Percentiles rank a stretch among this genome's conserved stretches.
phyloP scores from a whole-genome alignment of 2,113 vertebrate genomes.

The Pongo abelii region DNA sequence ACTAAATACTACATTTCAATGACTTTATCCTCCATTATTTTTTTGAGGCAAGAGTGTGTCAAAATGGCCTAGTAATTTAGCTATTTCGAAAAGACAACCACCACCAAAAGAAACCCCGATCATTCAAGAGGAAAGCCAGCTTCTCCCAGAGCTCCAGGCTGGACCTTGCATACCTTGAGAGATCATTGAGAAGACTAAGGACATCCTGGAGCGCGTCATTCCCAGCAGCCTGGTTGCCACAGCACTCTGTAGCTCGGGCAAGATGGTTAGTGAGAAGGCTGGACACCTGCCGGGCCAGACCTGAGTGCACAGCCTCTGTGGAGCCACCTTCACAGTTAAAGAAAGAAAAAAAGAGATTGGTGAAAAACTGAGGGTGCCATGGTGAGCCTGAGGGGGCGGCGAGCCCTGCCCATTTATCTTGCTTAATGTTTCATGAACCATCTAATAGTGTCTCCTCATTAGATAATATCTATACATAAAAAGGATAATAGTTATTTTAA shows the following conservation, averaged over 20 bases:
- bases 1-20: not conserved
- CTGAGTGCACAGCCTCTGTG: conserved; percentile 96
- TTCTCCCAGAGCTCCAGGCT: not conserved
- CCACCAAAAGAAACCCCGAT: not conserved
- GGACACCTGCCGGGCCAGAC: conserved; percentile 96
- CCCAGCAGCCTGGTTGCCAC: conserved; percentile 97
- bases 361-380: not conserved
- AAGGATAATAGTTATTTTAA: not conserved
- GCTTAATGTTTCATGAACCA: not conserved
- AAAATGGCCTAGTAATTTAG: not conserved
- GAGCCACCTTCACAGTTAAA: conserved; percentile 88
- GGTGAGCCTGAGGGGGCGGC: not conserved
- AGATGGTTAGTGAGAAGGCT: conserved; percentile 97
- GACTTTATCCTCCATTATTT: not conserved
- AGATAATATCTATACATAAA: not conserved
- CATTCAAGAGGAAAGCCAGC: not conserved
- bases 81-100: not conserved
- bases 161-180: conserved; percentile 89
- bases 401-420: not conserved
- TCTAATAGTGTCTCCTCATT: not conserved
- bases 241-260: conserved; percentile 96
- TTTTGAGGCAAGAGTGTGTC: not conserved
- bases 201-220: conserved; percentile 98
- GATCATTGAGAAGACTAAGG: conserved; percentile 97
- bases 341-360: not conserved